Base-by-base conservation (phyloP, 2,888 invertebrate species). In the Conistra vaccinii region DNA sequence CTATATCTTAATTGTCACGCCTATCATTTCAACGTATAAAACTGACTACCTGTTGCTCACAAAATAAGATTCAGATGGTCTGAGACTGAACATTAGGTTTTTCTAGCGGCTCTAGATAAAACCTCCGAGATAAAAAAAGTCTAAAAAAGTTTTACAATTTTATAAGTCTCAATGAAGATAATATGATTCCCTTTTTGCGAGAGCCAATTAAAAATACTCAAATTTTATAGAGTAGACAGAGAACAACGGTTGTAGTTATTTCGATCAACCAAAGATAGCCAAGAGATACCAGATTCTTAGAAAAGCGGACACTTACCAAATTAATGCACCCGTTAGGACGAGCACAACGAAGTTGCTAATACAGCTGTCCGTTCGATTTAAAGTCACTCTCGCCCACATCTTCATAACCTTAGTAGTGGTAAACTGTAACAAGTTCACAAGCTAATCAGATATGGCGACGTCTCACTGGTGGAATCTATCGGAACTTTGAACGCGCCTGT, bases 381-480 rank as follows among this genome's bases (percentile, higher is more conserved):
- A 76, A 76, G 35, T 61, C 60, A 53, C 29, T 57, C 55, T 48
- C 45, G 12, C 45, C 14, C 29, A 45, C 53, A 29, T 53, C 39
- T 42, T 35, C n/a, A 10, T 17, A 63, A 51, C 10, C n/a, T 53
- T 84, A 70, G 86, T 85, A 81, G 84, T 68, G 69, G 76, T 66
- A 72, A 75, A 76, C 72, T 80, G 84, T 89, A 88, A 87, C 89
- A 88, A 90, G 90, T 88, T 90, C 87, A 84, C 85, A 89, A 91
- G 89, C 90, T 91, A 91, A 92, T 92, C 91, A 90, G 90, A 90
- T 88, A 87, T 73, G 80, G 87, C 84, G 85, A 83, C 86, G 87
- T 88, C 88, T 89, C 86, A 85, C 80, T 86, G 85, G 82, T 86
- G 84, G 84, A 88, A 89, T 87, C 90, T 90, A 92, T 92, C 90